Percentiles rank a stretch among this genome's conserved stretches.
Evolutionary conservation across 2,888 invertebrate species (phyloP).

Genomic region (Dasysyrphus albostriatus): DNA sequence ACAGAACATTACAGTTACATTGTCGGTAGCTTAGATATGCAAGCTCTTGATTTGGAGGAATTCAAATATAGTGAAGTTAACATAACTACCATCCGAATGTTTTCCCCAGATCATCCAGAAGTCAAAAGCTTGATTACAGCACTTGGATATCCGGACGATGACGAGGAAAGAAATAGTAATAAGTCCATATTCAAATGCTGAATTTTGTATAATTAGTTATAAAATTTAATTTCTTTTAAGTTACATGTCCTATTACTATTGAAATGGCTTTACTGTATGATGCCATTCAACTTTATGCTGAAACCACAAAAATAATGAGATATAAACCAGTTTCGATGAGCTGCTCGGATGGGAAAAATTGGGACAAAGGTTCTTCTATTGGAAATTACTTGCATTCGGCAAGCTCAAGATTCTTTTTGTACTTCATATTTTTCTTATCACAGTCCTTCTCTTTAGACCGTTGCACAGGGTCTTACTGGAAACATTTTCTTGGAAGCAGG

Average conservation of each 20-base stretch:
- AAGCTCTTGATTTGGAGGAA: constrained; percentile 87
- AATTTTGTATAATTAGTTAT: not conserved
- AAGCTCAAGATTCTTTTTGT: constrained; percentile 11
- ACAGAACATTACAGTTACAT: constrained; percentile 95
- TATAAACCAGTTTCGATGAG: constrained; percentile 84
- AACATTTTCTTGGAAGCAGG: constrained; percentile 91
- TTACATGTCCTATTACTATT: constrained; percentile 83
- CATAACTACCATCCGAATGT: constrained; percentile 89
- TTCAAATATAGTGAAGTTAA: constrained; percentile 93
- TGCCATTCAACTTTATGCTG: constrained; percentile 91
- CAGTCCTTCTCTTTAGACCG: constrained; percentile 67
- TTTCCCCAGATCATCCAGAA: constrained; percentile 86
- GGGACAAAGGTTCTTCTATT: constrained; percentile 92
- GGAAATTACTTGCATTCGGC: constrained; percentile 89
- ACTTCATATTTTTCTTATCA: not conserved
- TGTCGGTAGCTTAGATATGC: constrained; percentile 91
- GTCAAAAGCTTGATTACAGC: constrained; percentile 83
- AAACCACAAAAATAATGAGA: constrained; percentile 88
- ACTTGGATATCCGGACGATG: constrained; percentile 77
- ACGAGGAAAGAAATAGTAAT: constrained; percentile 58
- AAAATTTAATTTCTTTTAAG: constrained; percentile 66
- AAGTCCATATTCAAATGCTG: not conserved
- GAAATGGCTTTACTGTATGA: constrained; percentile 93
- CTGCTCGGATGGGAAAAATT: constrained; percentile 86
- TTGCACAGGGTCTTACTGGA: constrained; percentile 88